Percentiles rank a stretch among this genome's conserved stretches.
Conservation (phyloP, 2,113 vertebrate genomes). For the Bothrops jararaca region DNA sequence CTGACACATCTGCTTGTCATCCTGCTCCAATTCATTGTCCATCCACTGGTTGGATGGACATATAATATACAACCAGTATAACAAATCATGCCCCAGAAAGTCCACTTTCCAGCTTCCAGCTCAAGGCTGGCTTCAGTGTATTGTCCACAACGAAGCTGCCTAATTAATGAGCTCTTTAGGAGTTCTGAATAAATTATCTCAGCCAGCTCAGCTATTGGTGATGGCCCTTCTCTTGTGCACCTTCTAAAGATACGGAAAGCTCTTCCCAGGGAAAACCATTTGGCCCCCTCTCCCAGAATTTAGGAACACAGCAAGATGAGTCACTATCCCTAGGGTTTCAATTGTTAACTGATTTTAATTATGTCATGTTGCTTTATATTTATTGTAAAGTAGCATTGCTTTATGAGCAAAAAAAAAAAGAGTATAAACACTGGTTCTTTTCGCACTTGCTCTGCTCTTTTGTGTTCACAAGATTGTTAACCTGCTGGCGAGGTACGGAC, state of each 20-base stretch:
- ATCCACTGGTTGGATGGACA: background rate
- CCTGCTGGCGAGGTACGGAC: background rate
- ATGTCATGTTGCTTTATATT: background rate
- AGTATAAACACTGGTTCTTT: background rate
- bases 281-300: background rate
- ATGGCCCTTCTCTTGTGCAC: background rate
- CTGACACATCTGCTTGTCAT: background rate
- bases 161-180: background rate
- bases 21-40: background rate
- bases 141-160: background rate
- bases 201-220: background rate
- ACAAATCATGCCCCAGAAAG: background rate
- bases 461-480: background rate
- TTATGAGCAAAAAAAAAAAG: background rate
- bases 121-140: background rate
- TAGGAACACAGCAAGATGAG: background rate
- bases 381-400: background rate
- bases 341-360: background rate
- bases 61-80: background rate
- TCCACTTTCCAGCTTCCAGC: background rate
- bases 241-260: background rate
- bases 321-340: background rate
- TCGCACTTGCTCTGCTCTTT: background rate
- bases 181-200: background rate
- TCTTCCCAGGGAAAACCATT: background rate